Percentiles rank a stretch among this genome's conserved stretches.
Evolutionary conservation across 2,113 vertebrate species (phyloP).

Genomic region (Varanus komodoensis): DNA sequence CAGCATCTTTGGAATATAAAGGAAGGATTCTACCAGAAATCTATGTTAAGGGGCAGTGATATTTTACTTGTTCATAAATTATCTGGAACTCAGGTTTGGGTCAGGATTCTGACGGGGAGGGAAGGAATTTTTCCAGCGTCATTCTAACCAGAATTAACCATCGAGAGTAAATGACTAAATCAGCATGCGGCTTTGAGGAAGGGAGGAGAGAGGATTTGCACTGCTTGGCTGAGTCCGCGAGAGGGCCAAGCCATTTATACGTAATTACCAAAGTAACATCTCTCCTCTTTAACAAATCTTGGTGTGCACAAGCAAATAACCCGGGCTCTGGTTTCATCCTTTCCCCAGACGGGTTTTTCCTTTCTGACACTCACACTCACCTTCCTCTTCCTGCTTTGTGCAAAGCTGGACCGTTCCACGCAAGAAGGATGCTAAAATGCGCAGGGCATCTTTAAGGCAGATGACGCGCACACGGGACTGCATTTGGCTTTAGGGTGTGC

Average conservation of each 20-base stretch:
- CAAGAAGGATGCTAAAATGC: not conserved
- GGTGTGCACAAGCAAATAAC: not conserved
- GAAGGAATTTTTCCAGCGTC: not conserved
- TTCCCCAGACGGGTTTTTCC: not conserved
- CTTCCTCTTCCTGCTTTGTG: not conserved
- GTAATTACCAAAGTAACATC: not conserved
- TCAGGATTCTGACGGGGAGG: not conserved
- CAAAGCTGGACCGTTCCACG: not conserved
- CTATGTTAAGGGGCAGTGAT: not conserved
- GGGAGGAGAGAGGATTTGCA: not conserved
- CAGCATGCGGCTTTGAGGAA: too few species aligned
- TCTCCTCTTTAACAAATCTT: not conserved
- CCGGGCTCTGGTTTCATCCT: not conserved
- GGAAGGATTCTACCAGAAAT: not conserved
- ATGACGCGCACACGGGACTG: not conserved
- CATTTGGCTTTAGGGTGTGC: conserved; percentile 23
- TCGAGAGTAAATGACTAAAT: not conserved
- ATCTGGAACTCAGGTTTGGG: not conserved
- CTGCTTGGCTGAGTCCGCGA: not conserved
- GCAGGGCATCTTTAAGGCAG: not conserved
- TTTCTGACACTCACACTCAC: not conserved
- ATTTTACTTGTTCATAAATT: not conserved
- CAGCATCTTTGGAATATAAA: not conserved
- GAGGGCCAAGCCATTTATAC: not conserved
- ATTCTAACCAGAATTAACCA: not conserved